These are phyloP conservation scores for Brachionus paranguensis DNA, from an alignment of 1,140 invertebrate species.

Conservation along the genomic window DNA sequence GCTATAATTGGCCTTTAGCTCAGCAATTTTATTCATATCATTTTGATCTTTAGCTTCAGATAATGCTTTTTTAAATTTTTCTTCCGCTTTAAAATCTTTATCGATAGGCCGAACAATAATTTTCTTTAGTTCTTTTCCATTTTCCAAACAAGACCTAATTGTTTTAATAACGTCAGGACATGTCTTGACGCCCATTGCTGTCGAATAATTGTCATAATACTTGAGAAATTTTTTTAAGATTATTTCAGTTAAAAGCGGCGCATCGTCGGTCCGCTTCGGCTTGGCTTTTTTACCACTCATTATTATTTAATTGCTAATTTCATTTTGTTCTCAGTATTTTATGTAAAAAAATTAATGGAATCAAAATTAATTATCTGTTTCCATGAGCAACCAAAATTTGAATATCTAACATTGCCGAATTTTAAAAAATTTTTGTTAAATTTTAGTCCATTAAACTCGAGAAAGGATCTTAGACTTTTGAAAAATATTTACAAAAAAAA, in stretches of 20 bases:
- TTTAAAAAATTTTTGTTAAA: background rate
- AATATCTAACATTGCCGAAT: background rate
- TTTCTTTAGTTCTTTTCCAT: conserved; percentile 5
- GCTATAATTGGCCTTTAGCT: background rate
- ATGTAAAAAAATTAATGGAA: background rate
- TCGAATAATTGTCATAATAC: conserved; percentile 11
- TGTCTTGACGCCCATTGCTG: background rate
- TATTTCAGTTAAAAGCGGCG: background rate
- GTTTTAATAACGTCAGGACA: conserved; percentile 22
- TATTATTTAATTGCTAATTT: background rate
- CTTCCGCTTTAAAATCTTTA: conserved; percentile 11
- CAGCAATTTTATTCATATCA: background rate
- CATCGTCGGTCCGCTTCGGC: background rate
- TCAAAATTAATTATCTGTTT: conserved; percentile 22
- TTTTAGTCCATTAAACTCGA: background rate
- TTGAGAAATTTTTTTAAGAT: conserved; percentile 16
- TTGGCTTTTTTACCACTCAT: conserved; percentile 34
- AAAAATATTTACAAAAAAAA: background rate
- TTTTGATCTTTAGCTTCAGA: background rate
- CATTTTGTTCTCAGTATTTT: conserved; percentile 1
- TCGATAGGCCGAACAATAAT: conserved; percentile 6
- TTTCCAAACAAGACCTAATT: conserved; percentile 1
- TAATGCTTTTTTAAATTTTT: conserved; percentile 33
- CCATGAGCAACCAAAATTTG: background rate
- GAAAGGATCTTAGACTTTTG: background rate